These are phyloP conservation scores for Yponomeuta evonymella DNA, from an alignment of 2,888 invertebrate species.

Conservation along the genomic window DNA sequence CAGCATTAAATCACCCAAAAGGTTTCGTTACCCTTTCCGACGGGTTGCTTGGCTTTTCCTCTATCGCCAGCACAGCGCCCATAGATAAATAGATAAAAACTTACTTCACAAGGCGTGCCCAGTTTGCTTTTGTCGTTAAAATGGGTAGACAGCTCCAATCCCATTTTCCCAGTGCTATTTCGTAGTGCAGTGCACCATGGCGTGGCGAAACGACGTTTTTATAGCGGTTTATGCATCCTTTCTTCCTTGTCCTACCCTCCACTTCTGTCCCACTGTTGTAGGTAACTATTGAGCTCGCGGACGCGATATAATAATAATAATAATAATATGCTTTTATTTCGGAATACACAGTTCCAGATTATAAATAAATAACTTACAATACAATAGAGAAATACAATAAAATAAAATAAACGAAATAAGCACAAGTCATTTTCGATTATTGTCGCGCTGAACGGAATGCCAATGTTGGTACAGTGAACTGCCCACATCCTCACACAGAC, in stretches of 20 bases:
- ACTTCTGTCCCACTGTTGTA: too few relatives aligned
- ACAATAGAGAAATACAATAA: too few relatives aligned
- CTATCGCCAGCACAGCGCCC: neutral
- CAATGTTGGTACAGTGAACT: too few relatives aligned
- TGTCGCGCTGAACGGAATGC: too few relatives aligned
- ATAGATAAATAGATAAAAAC: neutral
- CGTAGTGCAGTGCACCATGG: constrained; percentile 17
- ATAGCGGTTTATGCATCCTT: constrained; percentile 27
- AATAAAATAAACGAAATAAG: too few relatives aligned
- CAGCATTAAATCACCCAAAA: neutral
- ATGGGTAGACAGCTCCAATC: neutral
- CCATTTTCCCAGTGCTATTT: neutral
- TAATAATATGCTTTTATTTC: too few relatives aligned
- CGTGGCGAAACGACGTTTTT: constrained; percentile 32
- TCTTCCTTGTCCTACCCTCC: neutral
- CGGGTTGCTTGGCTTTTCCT: neutral
- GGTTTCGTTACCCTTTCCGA: neutral
- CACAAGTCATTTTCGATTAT: too few relatives aligned
- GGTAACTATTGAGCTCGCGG: too few relatives aligned
- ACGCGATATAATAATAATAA: too few relatives aligned
- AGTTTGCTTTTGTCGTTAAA: neutral
- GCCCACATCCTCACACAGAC: too few relatives aligned
- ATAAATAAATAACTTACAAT: too few relatives aligned
- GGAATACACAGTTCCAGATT: too few relatives aligned
- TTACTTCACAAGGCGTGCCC: neutral